Evolutionary conservation across 2,113 vertebrate species (phyloP).

Genomic region (Nannobrachium achirus): DNA sequence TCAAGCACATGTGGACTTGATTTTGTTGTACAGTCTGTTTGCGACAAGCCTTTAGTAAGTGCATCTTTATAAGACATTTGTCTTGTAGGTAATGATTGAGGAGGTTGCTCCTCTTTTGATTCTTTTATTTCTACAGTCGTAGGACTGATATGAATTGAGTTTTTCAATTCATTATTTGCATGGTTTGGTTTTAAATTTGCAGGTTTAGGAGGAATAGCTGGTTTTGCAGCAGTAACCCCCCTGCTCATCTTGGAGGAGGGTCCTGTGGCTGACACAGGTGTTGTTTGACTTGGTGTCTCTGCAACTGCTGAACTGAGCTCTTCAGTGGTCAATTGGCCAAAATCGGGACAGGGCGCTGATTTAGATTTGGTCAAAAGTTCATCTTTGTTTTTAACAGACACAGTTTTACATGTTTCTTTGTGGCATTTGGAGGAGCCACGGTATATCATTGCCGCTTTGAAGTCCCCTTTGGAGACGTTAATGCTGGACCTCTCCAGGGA

Average conservation of each 20-base stretch:
- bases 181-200: constrained; percentile 68
- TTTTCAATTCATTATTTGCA: constrained; percentile 70
- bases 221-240: constrained; percentile 66
- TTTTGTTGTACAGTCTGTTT: constrained; percentile 4
- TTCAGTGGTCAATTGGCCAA: constrained; percentile 14
- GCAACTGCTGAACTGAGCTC: constrained; percentile 38
- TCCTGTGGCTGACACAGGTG: constrained; percentile 22
- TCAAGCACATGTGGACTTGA: neutral
- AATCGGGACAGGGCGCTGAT: constrained; percentile 73
- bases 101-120: constrained; percentile 16
- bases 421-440: constrained; percentile 81
- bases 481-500: constrained; percentile 82
- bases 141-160: constrained; percentile 53
- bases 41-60: constrained; percentile 15
- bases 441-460: constrained; percentile 83
- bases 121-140: constrained; percentile 27
- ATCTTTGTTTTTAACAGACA: constrained; percentile 52
- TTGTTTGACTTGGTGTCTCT: constrained; percentile 9
- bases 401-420: constrained; percentile 65
- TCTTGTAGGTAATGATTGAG: constrained; percentile 34
- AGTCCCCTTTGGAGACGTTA: constrained; percentile 84
- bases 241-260: constrained; percentile 40
- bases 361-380: constrained; percentile 72
- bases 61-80: constrained; percentile 11
- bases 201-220: constrained; percentile 76